Base-by-base conservation (phyloP, 1,140 invertebrate genomes). In the Drosophila bocqueti region DNA sequence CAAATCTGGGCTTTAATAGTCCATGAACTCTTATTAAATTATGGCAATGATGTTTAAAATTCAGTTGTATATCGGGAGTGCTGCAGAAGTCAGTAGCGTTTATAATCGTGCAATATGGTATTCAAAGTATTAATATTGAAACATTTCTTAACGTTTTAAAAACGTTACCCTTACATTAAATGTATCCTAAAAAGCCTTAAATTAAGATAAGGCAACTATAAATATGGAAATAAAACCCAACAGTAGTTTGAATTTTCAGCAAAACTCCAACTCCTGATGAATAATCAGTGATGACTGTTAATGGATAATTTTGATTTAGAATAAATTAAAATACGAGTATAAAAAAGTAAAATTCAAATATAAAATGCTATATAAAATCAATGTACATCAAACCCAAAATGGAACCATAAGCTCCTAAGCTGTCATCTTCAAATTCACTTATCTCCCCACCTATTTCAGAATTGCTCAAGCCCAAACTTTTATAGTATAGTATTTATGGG, bases 1-100 rank as follows among this genome's bases (percentile, higher is more conserved):
- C 55, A 73, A 73, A 73, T 60, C 54, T 29, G 36, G 13, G 54
- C 55, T 52, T 61, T 61, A 74, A 74, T 61, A 40, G 31, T n/a
- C 38, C 54, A 36, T 45, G 24, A 73, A 60, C 10, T 36, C 11
- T 49, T 26, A 49, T 34, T 69, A 7, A 24, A 45, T 69, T 43
- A 24, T 29, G 24, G 24, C 47, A 49, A 2, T 29, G 47, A 26
- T 26, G 26, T 49, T 47, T 3, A 49, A 49, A 49, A n/a, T 2
- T 13, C 24, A 49, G 15, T 26, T 47, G 1, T 47, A 26, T 47
- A 36, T 34, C 13, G 13, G 13, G 13, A 11, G 24, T 26, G 13
- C 3, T 49, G 8, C 21, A 24, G 18, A 7, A 46, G 10, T 13
- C 34, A 11, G 10, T 1, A 4, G n/a, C n/a, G 16, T 34, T 34